Conservation (phyloP, 2,113 vertebrate species). For the Tragelaphus scriptus region DNA sequence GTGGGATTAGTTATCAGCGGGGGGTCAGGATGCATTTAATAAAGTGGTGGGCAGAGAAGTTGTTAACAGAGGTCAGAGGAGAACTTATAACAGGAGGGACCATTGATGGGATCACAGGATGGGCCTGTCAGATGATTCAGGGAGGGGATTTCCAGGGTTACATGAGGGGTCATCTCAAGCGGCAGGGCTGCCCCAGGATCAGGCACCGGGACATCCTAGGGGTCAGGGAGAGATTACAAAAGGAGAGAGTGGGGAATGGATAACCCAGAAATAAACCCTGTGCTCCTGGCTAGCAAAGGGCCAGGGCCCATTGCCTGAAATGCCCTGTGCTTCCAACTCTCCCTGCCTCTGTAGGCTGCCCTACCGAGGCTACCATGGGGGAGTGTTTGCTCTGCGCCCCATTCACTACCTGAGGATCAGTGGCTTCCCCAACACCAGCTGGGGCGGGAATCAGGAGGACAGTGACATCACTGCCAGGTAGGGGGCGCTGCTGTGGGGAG, state of each 20-base stretch:
- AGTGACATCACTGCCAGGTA: constrained; percentile 85
- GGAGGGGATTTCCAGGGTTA: neutral
- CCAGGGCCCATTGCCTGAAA: neutral
- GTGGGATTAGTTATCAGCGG: neutral
- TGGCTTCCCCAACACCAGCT: constrained; percentile 87
- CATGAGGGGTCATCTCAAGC: neutral
- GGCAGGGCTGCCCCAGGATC: neutral
- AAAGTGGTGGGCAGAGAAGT: neutral
- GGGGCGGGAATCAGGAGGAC: constrained; percentile 86
- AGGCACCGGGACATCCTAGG: neutral
- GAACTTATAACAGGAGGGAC: neutral
- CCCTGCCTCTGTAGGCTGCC: constrained; percentile 78
- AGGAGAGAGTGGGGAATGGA: neutral
- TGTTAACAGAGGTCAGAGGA: neutral
- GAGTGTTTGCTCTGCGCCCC: constrained; percentile 82
- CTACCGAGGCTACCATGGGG: constrained; percentile 80
- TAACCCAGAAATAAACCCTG: neutral
- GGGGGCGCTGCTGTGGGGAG: neutral
- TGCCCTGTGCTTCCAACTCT: neutral
- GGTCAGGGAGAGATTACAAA: neutral
- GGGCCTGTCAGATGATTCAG: neutral
- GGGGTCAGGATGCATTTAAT: neutral
- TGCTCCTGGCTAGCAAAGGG: neutral
- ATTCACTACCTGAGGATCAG: constrained; percentile 87
- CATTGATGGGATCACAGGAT: neutral